Base-by-base conservation (phyloP, 2,113 vertebrate species). In the Prolemur simus region DNA sequence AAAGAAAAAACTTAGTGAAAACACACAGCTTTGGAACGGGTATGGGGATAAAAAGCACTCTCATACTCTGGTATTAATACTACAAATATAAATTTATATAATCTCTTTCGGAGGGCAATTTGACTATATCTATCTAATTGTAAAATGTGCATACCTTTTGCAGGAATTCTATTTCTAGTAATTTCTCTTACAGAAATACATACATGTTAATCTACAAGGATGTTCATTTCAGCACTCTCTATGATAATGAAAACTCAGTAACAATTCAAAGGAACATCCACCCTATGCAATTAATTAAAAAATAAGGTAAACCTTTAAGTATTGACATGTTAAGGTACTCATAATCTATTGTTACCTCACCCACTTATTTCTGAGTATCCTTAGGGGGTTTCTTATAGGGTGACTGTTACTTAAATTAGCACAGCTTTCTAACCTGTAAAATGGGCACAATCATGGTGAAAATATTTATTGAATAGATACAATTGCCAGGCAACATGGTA, bases 221-320 rank as follows among this genome's bases (percentile, higher is more conserved):
- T 85, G 23, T 85, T 89, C n/a, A 85, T 89, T 85, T 84, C 58
- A 52, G n/a, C 29, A 84, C 54, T 29, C 25, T 71, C 54, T 64
- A 80, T 64, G 71, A 93, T 47, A 73, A 78, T 85, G 37, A 96
- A 93, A 89, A 71, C 25, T 84, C 80, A 84, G 21, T 84, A 84
- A 96, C 27, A 89, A 93, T 78, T n/a, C 69, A 89, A 89, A 93
- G n/a, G 54, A 78, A 34, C 60, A 89, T 68, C 45, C 14, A 89
- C n/a, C 37, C 45, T 42, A 80, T 45, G 37, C 63, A 89, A 89
- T 54, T 78, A 89, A 78, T 54, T 85, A n/a, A 34, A 47, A 86
- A 91, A 58, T 68, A 84, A 73, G 63, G n/a, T 47, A 64, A 89
- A 89, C 52, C 25, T 84, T 76, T 76, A 74, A 95, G 84, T 82